Evolutionary conservation across 2,888 invertebrate species (phyloP).

Genomic region (Ametastegia equiseti): DNA sequence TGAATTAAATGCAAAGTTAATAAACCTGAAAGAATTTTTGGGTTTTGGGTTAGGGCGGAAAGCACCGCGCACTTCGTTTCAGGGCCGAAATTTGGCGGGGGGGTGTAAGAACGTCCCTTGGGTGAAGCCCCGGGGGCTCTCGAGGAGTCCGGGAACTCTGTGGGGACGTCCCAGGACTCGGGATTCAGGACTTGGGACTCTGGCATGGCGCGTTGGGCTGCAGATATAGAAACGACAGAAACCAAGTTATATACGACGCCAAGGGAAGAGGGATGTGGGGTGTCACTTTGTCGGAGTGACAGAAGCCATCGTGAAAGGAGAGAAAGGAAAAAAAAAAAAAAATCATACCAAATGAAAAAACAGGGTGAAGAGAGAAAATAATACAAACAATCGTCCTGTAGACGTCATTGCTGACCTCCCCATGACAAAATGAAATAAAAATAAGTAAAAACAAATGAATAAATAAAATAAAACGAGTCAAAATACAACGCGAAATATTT

Average conservation of each 20-base stretch:
- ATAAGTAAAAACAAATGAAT: not conserved
- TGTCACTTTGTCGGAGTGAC: constrained; percentile 39
- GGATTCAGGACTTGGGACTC: too few relatives aligned
- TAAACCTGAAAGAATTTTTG: constrained; percentile 66
- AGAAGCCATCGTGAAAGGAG: constrained; percentile 1
- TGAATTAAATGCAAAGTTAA: constrained; percentile 68
- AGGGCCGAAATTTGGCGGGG: constrained; percentile 44
- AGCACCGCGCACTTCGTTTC: constrained; percentile 48
- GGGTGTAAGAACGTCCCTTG: constrained; percentile 59
- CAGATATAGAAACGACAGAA: constrained; percentile 36
- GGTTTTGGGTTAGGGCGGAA: constrained; percentile 58
- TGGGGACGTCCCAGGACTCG: constrained; percentile 9
- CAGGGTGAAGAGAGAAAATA: not conserved
- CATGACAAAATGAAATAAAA: not conserved
- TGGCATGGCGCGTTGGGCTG: too few relatives aligned
- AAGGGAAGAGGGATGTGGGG: not conserved
- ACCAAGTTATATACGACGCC: constrained; percentile 35
- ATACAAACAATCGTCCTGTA: not conserved
- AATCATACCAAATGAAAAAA: not conserved
- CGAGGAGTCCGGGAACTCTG: not conserved
- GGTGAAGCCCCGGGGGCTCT: constrained; percentile 51
- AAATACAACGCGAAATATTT: not conserved
- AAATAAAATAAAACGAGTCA: not conserved
- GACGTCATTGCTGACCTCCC: constrained; percentile 19
- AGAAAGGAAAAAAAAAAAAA: not conserved